Conservation (phyloP, 2,888 invertebrate genomes). For the Megalurothrips usitatus region DNA sequence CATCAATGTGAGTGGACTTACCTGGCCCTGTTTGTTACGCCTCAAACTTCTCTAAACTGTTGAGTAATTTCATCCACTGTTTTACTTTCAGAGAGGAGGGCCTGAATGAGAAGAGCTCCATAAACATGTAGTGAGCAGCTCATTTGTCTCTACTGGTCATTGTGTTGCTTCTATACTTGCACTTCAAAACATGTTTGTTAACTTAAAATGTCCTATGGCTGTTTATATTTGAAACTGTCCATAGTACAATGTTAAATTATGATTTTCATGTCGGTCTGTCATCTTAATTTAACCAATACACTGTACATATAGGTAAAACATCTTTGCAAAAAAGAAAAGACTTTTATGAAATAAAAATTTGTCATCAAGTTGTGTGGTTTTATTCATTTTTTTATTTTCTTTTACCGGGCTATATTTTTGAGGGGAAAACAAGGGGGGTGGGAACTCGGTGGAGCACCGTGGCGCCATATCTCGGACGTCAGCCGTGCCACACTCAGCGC, state of each 20-base stretch:
- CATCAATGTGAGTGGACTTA: slow-evolving; percentile 43
- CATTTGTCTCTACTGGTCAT: not conserved
- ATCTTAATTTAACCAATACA: not conserved
- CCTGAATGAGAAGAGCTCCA: not conserved
- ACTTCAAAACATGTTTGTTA: not conserved
- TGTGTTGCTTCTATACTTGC: not conserved
- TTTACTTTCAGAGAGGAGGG: not conserved
- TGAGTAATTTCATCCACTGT: not conserved
- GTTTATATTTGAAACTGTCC: not conserved
- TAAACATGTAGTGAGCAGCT: not conserved
- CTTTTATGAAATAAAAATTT: too few relatives aligned
- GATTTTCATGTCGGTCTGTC: not conserved
- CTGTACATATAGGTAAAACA: not conserved
- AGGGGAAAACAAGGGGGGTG: too few relatives aligned
- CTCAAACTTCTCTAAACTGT: not conserved
- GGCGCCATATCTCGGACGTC: too few relatives aligned
- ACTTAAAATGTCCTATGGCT: not conserved
- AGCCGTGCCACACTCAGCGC: too few relatives aligned
- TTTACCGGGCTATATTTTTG: too few relatives aligned
- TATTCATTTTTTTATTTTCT: too few relatives aligned
- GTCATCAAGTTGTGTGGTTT: too few relatives aligned
- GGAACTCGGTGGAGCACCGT: too few relatives aligned
- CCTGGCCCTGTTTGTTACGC: not conserved
- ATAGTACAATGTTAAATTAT: not conserved
- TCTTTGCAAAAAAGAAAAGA: not conserved